Conservation (phyloP, 2,888 invertebrate species). For the Gibbula magus region DNA sequence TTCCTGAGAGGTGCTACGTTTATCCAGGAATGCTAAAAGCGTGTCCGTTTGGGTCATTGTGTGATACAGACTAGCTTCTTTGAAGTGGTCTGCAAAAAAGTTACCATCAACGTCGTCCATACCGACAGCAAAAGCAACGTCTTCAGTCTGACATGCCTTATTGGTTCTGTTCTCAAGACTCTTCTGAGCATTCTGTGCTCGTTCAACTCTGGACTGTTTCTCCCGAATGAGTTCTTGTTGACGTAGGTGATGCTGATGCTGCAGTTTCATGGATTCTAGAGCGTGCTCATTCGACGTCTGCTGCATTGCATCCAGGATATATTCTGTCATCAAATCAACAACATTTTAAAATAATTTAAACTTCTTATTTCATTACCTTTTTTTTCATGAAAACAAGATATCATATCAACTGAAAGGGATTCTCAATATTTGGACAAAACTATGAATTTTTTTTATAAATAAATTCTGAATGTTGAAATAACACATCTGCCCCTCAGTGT, state of each 20-base stretch:
- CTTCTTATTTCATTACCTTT: too few species aligned
- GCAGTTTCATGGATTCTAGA: conserved; percentile 83
- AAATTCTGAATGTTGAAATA: too few species aligned
- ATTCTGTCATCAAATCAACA: conserved; percentile 73
- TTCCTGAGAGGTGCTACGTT: conserved; percentile 24
- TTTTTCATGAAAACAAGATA: too few species aligned
- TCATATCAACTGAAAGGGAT: too few species aligned
- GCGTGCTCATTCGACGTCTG: conserved; percentile 74
- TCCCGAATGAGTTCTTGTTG: conserved; percentile 75
- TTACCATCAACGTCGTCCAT: conserved; percentile 1
- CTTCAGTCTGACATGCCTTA: conserved; percentile 40
- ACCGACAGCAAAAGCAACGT: conserved; percentile 6
- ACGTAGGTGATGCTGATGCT: conserved; percentile 83
- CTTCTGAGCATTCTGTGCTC: conserved; percentile 26
- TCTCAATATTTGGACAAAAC: too few species aligned
- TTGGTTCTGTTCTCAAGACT: conserved; percentile 25
- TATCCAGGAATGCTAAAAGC: conserved; percentile 56
- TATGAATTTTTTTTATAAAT: too few species aligned
- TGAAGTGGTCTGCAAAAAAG: background rate
- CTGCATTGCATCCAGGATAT: conserved; percentile 81
- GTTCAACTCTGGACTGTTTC: conserved; percentile 33
- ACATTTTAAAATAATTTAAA: too few species aligned
- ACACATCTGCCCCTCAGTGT: too few species aligned
- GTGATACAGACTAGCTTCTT: conserved; percentile 39
- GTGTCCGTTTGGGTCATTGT: conserved; percentile 67